Conservation (phyloP, 2,797 vertebrate genomes). For the Neosalanx taihuensis region DNA sequence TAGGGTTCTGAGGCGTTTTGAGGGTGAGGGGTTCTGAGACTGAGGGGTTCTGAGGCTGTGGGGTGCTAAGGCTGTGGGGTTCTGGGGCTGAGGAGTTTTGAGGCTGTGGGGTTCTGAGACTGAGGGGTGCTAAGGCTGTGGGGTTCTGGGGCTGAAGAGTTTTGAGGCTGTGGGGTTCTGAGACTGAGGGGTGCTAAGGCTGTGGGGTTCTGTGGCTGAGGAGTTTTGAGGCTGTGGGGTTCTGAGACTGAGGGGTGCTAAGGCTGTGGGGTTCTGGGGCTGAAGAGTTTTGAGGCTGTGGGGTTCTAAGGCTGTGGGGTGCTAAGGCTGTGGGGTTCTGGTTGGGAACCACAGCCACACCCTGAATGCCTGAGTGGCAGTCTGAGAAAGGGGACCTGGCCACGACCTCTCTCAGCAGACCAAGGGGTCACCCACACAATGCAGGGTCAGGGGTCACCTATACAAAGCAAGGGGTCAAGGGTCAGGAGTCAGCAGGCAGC, state of each 20-base stretch:
- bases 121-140: no score
- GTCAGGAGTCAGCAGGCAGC: constrained; percentile 53
- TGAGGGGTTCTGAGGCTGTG: neutral
- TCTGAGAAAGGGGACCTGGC: neutral
- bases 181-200: neutral
- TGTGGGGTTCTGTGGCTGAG: neutral
- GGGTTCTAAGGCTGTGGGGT: neutral
- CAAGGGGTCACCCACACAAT: constrained; percentile 11
- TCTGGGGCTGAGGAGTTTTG: neutral
- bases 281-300: neutral
- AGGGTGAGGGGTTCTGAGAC: neutral
- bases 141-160: neutral
- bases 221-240: no score
- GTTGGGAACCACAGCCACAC: neutral
- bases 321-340: neutral
- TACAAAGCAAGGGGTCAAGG: constrained; percentile 37
- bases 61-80: no score
- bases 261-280: constrained; percentile 2
- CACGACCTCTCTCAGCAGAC: constrained; percentile 33
- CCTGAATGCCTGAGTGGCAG: no score
- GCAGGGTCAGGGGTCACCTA: constrained; percentile 22
- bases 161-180: no score
- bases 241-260: neutral
- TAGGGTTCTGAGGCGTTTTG: neutral
- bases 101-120: neutral